Percentiles rank a stretch among this genome's conserved stretches.
Conservation (phyloP, 2,113 vertebrate species). For the Fulmarus glacialis region DNA sequence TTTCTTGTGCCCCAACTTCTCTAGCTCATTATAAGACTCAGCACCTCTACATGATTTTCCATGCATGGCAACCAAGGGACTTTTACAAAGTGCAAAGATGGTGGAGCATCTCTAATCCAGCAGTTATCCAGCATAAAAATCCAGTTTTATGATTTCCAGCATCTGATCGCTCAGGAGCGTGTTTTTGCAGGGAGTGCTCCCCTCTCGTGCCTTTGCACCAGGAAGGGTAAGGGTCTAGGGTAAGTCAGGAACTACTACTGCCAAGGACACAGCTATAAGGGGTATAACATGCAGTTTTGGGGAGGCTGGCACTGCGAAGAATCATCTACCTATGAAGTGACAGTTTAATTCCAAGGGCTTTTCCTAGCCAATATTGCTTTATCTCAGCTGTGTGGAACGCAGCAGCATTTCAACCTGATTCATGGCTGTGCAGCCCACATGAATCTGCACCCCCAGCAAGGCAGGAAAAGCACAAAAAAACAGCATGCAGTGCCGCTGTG, state of each 20-base stretch:
- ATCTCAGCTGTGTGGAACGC: neutral
- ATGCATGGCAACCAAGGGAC: neutral
- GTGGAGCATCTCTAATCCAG: neutral
- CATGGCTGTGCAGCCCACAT: neutral
- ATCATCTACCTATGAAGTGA: neutral
- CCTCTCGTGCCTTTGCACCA: neutral
- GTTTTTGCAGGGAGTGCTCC: neutral
- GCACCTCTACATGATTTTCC: neutral
- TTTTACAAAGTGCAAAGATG: neutral
- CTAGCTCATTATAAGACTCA: neutral
- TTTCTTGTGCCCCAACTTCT: neutral
- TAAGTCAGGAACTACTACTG: neutral
- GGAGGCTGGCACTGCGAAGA: neutral
- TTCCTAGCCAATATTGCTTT: neutral
- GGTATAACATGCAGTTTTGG: neutral
- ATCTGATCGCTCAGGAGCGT: neutral
- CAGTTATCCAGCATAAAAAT: neutral
- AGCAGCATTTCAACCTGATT: neutral
- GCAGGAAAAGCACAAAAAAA: neutral
- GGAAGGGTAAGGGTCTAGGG: neutral
- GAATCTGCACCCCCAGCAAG: neutral
- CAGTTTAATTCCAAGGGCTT: neutral
- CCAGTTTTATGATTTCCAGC: neutral
- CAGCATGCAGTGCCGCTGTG: fast-evolving
- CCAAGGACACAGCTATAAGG: neutral